Percentiles rank a stretch among this genome's conserved stretches.
Evolutionary conservation across 2,888 invertebrate species (phyloP).

Genomic region (Megalurothrips usitatus): DNA sequence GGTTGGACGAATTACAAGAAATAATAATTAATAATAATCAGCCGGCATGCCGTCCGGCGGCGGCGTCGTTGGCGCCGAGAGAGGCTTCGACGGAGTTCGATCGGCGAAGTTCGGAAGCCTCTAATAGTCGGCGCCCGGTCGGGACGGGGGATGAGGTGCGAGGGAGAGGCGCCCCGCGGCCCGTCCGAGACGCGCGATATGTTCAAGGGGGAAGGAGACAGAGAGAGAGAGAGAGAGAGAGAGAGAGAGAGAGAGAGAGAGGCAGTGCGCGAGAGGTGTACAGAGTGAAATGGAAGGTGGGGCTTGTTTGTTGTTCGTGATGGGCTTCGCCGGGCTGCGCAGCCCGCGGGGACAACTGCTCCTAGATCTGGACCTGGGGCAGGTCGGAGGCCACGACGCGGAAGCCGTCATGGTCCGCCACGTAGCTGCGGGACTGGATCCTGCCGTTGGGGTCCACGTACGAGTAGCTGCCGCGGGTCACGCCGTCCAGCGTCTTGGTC

Average conservation of each 20-base stretch:
- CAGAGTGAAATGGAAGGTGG: not conserved
- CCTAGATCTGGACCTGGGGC: constrained; percentile 42
- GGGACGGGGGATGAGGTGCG: not conserved
- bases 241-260: not conserved
- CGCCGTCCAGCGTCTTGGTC: constrained; percentile 46
- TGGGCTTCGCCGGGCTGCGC: not conserved
- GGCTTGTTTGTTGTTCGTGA: not conserved
- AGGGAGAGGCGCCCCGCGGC: too few relatives aligned
- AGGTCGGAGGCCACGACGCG: constrained; percentile 49
- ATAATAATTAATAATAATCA: too few relatives aligned
- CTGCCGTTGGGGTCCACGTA: constrained; percentile 48
- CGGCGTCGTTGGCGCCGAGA: not conserved
- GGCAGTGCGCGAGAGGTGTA: not conserved
- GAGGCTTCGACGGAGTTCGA: constrained; percentile 14
- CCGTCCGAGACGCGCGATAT: too few relatives aligned
- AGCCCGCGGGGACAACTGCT: not conserved
- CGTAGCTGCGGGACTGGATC: constrained; percentile 47
- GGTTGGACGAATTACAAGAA: too few relatives aligned
- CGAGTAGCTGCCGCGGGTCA: constrained; percentile 48
- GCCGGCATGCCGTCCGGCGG: too few relatives aligned
- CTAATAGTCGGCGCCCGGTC: not conserved
- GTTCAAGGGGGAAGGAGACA: not conserved
- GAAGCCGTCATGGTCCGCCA: constrained; percentile 49
- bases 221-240: not conserved
- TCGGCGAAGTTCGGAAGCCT: not conserved